phyloP scores from a whole-genome alignment of 2,888 invertebrate species.

The Heliconius aoede region DNA sequence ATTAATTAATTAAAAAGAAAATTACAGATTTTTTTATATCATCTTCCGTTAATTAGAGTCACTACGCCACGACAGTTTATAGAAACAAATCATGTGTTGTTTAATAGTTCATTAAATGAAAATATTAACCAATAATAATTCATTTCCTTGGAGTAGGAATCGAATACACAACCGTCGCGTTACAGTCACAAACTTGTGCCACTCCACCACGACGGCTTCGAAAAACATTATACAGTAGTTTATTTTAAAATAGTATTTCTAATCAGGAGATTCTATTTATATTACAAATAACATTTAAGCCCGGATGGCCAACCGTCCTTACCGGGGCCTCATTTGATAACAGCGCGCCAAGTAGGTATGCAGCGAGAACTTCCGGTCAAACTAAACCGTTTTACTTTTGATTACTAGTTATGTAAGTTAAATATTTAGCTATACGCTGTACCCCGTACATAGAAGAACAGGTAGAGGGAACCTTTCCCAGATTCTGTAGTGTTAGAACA shows the following conservation, averaged over 20 bases:
- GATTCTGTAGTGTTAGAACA: no score
- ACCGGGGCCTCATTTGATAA: conserved; percentile 40
- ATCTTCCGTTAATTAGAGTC: no score
- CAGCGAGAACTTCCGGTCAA: not conserved
- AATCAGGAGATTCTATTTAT: not conserved
- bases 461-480: no score
- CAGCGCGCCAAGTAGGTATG: conserved; percentile 33
- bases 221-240: not conserved
- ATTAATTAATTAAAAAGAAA: conserved; percentile 11
- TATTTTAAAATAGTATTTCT: not conserved
- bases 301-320: conserved; percentile 34
- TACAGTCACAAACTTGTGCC: no score
- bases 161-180: no score
- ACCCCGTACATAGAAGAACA: not conserved
- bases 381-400: conserved; percentile 8
- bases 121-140: no score
- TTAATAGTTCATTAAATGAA: no score
- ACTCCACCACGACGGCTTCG: no score
- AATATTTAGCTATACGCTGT: not conserved
- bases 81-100: no score
- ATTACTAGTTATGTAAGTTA: not conserved
- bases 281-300: conserved; percentile 16
- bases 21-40: not conserved
- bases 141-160: no score
- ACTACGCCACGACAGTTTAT: no score